Base-by-base conservation (phyloP, 2,113 vertebrate genomes). In the Entelurus aequoreus region DNA sequence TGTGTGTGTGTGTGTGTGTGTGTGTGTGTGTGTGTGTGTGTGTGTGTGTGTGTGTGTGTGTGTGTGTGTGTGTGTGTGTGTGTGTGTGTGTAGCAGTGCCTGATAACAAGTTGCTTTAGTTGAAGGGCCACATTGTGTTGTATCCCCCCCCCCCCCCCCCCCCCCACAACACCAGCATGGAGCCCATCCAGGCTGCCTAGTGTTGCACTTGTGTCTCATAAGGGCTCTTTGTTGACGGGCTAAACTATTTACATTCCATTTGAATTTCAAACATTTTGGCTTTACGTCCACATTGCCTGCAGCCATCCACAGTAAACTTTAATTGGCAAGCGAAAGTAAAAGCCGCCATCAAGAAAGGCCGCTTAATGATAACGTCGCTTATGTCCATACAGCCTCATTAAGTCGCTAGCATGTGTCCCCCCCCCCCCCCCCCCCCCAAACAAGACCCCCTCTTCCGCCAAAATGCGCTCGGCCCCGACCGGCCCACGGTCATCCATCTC, bases 241-340 rank as follows among this genome's bases (percentile, higher is more conserved):
- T 94, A 97, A 96, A 95, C 94, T 96, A 95, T 98, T 96, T 94
- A 95, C 94, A 94, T 94, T 94, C 95, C 95, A 94, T 96, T 94
- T 94, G 93, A 91, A 94, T 96, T 95, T 94, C 88, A 90, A 89
- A 90, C 90, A 89, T 89, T 80, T 83, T 81, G 81, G 66, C 64
- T 66, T 19, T 71, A 70, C 67, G 65, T 71, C 81, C 78, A 77
- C 70, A 82, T 77, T 81, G 90, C 91, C 92, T 85, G 61, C 90
- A 92, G 93, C 92, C 83, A 93, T 88, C 87, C 92, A 21, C 16
- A 91, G 90, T 90, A 90, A 94, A 93, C 86, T 88, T 92, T 95
- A 95, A 96, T 95, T 94, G 93, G 86, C 89, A 88, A 57, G 12
- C 37, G 16, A 40, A 57, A 57, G 55, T 44, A 19, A 57, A 57